Evolutionary conservation across 2,113 vertebrate species (phyloP), one percentile per base, ranked within the genome.

Genomic region (Cygnus atratus): DNA sequence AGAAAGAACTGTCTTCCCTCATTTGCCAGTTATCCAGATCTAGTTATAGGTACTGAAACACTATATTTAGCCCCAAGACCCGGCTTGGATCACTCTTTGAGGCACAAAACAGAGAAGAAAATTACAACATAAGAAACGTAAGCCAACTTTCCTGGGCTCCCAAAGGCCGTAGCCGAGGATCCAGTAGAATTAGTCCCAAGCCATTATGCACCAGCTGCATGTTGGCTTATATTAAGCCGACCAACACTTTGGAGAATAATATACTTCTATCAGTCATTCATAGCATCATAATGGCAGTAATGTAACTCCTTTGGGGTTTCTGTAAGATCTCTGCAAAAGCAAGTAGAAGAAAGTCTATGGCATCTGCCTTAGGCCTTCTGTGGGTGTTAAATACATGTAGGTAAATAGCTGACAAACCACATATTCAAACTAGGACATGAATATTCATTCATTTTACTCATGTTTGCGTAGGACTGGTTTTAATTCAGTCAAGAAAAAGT

Each of bases 321-420:
- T 92, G 54, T 66, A 92, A 87, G 71, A 73, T 84, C 62, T 95
- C 78, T 92, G 84, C n/a, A 91, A 90, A 92, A 92, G 8, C 77
- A 87, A 87, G 58, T 37, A 12, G 87, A 93, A 73, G 14, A 95
- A 94, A 92, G 84, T 70, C 54, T 85, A 37, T 44, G 62, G 81
- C 66, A 87, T 48, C 37, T 80, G 87, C 95, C 95, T 91, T 62
- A 91, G 91, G 93, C 84, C 41, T 84, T 85, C 89, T 93, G 89
- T 81, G 93, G 93, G 78, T 73, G 93, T 95, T 93, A 92, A 94
- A 91, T 83, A 62, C 16, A 37, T 82, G 87, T 76, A 94, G 93
- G 87, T 82, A 95, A 95, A 89, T 58, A 96, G 93, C 93, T 92
- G 81, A 89, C 89, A 95, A 94, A 85, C 89, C 87, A 87, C 80